Conservation (phyloP, 2,797 vertebrate genomes). For the Chaunax sp. region DNA sequence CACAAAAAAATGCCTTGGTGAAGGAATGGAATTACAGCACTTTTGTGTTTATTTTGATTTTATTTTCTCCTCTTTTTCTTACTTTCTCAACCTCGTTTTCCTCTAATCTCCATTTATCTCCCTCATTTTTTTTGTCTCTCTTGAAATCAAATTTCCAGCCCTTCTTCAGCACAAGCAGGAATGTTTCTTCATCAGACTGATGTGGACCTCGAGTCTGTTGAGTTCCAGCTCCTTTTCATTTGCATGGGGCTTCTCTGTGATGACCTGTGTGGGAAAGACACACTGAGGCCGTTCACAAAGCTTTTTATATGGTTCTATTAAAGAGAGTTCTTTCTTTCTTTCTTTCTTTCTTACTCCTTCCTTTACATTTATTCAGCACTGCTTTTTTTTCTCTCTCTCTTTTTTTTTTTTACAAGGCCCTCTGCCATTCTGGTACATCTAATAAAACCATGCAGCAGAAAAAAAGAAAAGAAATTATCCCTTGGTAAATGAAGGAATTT, state of each 20-base stretch:
- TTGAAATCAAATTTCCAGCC: constrained; percentile 14
- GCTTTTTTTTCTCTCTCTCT: too few relatives aligned
- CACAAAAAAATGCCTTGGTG: constrained; percentile 10
- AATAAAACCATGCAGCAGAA: too few relatives aligned
- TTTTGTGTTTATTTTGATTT: constrained; percentile 25
- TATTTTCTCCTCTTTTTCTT: constrained; percentile 13
- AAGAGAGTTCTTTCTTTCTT: constrained; percentile 40
- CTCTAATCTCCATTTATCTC: constrained; percentile 21
- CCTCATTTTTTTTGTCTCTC: constrained; percentile 3
- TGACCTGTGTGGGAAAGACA: constrained; percentile 65
- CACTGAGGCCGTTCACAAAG: constrained; percentile 56
- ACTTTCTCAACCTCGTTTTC: background rate
- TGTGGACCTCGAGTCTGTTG: constrained; percentile 54
- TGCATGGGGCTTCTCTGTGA: constrained; percentile 37
- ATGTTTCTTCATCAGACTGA: constrained; percentile 35
- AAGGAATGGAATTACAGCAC: constrained; percentile 17
- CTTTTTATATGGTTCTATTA: constrained; percentile 53
- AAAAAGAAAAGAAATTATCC: too few relatives aligned
- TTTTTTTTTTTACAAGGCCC: constrained; percentile 28
- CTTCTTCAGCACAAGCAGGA: constrained; percentile 40
- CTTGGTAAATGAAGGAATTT: too few relatives aligned
- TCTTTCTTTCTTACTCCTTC: constrained; percentile 32
- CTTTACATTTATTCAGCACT: constrained; percentile 36
- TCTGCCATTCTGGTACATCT: too few relatives aligned
- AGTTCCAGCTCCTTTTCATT: constrained; percentile 53